Evolutionary conservation across 2,888 invertebrate species (phyloP), one percentile per base, ranked within the genome.

Genomic region (Pecten maximus): DNA sequence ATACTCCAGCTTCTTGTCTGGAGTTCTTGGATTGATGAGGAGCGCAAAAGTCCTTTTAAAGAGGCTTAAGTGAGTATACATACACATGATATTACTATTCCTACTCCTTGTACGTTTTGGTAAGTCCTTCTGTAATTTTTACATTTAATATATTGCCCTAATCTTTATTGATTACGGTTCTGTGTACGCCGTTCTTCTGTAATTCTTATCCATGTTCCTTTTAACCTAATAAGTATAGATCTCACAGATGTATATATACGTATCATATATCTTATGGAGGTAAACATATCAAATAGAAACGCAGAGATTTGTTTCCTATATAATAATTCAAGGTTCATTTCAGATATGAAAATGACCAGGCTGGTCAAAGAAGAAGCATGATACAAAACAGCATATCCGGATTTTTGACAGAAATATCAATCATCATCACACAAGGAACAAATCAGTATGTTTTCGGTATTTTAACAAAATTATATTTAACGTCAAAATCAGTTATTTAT

Each of bases 1-100:
- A 4, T 94, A 93, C 88, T 92, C 91, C 60, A 93, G 93, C 23
- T 93, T 93, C 88, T 91, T 94, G 10, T 91, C 94, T 0, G 93
- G 92, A 19, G 87, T 93, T 88, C 44, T 93, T 10, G 92, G 91
- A 23, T 90, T 94, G 28, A 92, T 94, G 90, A 93, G 93, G 40
- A 93, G 93, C 87, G 93, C 93, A 0, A 94, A 94, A 87, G 93
- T 94, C 35, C 91, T 94, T 0, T 89, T 94, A 0, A 94, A 94
- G 87, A 87, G 94, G 60, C 90, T 94, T 3, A 91, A 92, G 94
- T 94, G 92, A 88, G 90, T 89, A 40, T n/a, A 23, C 12, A 23
- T 19, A 15, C 23, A 23, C 6, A 23, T 54, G n/a, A 0, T 54
- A 54, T 54, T 54, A 23, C n/a, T n/a, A n/a, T n/a, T n/a, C n/a